Percentiles rank a stretch among this genome's conserved stretches.
Conservation (phyloP, 2,888 invertebrate genomes). For the Drosophila tanythrix region DNA sequence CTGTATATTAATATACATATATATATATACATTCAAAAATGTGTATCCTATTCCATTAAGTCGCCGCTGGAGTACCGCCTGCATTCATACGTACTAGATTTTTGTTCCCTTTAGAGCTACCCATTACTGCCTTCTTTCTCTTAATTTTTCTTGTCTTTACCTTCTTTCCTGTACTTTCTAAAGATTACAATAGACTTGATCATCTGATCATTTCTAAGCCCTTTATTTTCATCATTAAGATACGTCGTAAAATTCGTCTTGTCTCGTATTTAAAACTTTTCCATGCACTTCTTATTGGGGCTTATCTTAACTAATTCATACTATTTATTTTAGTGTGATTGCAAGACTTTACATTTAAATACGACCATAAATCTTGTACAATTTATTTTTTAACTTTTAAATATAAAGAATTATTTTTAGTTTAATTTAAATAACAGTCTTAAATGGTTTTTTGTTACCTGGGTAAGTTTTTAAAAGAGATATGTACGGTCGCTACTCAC, state of each 20-base stretch:
- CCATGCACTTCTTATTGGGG: neutral
- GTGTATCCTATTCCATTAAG: neutral
- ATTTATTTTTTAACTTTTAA: neutral
- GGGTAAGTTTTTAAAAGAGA: neutral
- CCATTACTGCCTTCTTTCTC: neutral
- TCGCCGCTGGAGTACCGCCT: too few species aligned
- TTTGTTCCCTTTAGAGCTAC: neutral
- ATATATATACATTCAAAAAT: neutral
- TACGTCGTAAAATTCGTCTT: neutral
- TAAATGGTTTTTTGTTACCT: neutral
- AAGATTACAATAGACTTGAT: neutral
- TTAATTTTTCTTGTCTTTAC: neutral
- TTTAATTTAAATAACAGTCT: neutral
- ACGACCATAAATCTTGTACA: neutral
- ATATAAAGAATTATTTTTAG: neutral
- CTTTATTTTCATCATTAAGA: neutral
- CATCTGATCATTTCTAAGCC: neutral
- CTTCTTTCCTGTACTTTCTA: neutral
- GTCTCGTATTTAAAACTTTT: neutral
- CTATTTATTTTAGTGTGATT: neutral
- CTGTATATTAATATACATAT: neutral
- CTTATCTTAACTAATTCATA: neutral
- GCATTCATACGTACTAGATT: neutral
- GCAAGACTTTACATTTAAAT: neutral
- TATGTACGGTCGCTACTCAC: conserved; percentile 67